Conservation (phyloP, 2,888 invertebrate genomes). For the Actias luna region DNA sequence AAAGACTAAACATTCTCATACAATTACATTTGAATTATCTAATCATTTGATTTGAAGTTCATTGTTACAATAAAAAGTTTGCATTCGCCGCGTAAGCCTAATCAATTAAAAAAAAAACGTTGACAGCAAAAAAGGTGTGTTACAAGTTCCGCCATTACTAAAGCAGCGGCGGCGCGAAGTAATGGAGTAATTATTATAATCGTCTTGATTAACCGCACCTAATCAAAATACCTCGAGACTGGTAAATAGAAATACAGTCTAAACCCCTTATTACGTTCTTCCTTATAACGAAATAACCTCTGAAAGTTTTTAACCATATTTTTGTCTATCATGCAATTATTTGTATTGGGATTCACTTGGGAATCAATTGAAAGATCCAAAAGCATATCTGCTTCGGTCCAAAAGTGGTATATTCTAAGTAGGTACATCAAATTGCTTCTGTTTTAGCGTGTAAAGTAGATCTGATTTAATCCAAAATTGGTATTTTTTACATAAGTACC, state of each 20-base stretch:
- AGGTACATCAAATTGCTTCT: too few species aligned
- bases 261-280: not conserved
- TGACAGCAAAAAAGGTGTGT: not conserved
- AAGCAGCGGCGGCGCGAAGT: not conserved
- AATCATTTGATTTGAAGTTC: not conserved
- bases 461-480: too few species aligned
- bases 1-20: not conserved
- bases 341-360: too few species aligned
- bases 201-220: not conserved
- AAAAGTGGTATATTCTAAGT: too few species aligned
- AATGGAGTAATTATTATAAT: slow-evolving; percentile 4
- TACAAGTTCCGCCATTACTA: not conserved
- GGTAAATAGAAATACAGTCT: not conserved
- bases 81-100: not conserved
- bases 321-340: too few species aligned
- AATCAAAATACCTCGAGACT: slow-evolving; percentile 1
- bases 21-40: not conserved
- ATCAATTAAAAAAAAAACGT: not conserved
- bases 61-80: slow-evolving; percentile 6
- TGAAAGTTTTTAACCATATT: too few species aligned
- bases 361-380: too few species aligned
- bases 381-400: too few species aligned
- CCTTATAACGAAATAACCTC: too few species aligned
- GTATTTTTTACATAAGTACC: too few species aligned
- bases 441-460: too few species aligned